phyloP scores from a whole-genome alignment of 2,888 invertebrate species.

The Noctua janthe region DNA sequence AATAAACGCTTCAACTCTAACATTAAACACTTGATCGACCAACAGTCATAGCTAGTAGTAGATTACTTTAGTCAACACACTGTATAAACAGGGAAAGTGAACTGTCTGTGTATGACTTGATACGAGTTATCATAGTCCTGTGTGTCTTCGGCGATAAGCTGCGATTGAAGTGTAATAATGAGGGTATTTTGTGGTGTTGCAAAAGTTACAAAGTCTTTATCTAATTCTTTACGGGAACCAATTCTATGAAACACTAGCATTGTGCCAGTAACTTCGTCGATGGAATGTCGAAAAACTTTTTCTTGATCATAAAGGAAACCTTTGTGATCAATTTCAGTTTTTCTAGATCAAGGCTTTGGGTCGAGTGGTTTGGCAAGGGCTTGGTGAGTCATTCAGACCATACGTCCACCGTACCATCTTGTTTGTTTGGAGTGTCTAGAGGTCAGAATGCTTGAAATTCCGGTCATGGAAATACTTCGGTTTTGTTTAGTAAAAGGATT shows the following conservation, averaged over 20 bases:
- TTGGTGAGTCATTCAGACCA: not conserved
- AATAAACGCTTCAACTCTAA: not conserved
- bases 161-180: slow-evolving; percentile 4
- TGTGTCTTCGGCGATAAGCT: slow-evolving; percentile 37
- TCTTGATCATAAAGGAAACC: not conserved
- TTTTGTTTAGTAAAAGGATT: not conserved
- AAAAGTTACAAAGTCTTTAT: not conserved
- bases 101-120: slow-evolving; percentile 21
- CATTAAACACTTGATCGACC: slow-evolving; percentile 30
- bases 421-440: not conserved
- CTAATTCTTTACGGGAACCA: not conserved
- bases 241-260: not conserved
- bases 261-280: not conserved
- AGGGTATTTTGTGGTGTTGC: not conserved
- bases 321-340: not conserved
- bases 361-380: not conserved
- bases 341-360: not conserved
- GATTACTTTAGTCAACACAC: slow-evolving; percentile 48
- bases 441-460: not conserved
- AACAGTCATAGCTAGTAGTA: slow-evolving; percentile 15
- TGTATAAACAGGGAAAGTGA: slow-evolving; percentile 46
- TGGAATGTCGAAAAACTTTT: not conserved
- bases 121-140: slow-evolving; percentile 31
- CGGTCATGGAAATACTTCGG: no score
- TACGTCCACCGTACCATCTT: not conserved